Base-by-base conservation (phyloP, 1,140 invertebrate species). In the Lordiphosa clarofinis region DNA sequence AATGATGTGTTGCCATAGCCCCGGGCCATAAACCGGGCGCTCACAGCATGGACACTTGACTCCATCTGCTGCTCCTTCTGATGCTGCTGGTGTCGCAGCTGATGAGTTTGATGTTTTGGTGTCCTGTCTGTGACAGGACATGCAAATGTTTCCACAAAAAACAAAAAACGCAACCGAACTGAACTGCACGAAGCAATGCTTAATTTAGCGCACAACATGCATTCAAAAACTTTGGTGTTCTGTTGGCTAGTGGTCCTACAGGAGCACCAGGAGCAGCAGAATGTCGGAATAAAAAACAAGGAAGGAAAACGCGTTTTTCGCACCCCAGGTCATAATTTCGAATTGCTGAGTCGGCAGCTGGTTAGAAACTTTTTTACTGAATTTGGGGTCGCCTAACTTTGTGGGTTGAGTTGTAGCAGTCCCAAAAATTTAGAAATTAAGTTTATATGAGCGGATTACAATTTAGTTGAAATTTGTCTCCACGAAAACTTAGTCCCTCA, bases 81-180 rank as follows among this genome's bases (percentile, higher is more conserved):
- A 1, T 28, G 12, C 64, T 73, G 56, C 40, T 75, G 75, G 61
- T 81, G 75, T 81, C 67, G 75, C 60, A 59, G 48, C 47, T 81
- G 75, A 81, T 81, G 75, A 81, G 75, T 81, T 81, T 79, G 76
- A 81, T 81, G 75, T 81, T 82, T 31, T 81, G 82, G 62, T 57
- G 66, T 79, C 66, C 66, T 86, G 79, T 37, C 70, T 59, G 62
- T 86, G 79, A 86, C 79, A 86, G 79, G 71, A 86, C 79, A 86
- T 86, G 79, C 76, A 82, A 82, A 81, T 82, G 76, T 73, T 74
- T 42, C 71, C 75, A 62, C 54, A 42, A 48, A 37, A 53, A 38
- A n/a, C n/a, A n/a, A 59, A 35, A 55, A 13, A 56, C 13, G n/a
- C 7, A 43, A 60, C 50, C 50, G 54, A 54, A 8, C 19, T 24